These are phyloP conservation scores for Daboia siamensis DNA, from an alignment of 2,113 vertebrate species.

Conservation along the genomic window DNA sequence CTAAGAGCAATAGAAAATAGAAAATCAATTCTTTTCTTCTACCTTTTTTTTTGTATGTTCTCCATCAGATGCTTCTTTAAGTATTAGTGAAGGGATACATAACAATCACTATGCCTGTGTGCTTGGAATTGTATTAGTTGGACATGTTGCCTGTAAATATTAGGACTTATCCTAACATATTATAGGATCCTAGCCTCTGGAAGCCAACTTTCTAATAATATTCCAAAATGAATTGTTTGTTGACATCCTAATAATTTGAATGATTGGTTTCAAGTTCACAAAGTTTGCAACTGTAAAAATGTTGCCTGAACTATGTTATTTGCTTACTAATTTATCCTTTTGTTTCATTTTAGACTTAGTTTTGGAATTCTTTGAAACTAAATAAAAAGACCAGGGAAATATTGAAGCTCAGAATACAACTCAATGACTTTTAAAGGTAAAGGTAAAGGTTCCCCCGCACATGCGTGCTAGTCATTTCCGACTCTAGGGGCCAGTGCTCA, in stretches of 20 bases:
- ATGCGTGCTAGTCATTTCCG: too few relatives aligned
- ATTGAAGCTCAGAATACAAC: constrained; percentile 9
- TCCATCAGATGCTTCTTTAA: neutral
- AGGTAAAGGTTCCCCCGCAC: too few relatives aligned
- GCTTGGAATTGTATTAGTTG: neutral
- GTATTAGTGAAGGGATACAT: neutral
- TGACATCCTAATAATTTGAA: neutral
- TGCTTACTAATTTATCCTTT: neutral
- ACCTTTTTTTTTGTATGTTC: neutral
- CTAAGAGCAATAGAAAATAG: neutral
- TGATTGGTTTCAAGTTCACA: neutral
- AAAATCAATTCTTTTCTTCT: neutral
- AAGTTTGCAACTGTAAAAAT: neutral
- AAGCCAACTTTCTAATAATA: neutral
- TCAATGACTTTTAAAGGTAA: constrained; percentile 25
- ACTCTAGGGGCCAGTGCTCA: too few relatives aligned
- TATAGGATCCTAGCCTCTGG: neutral
- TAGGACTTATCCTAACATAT: neutral
- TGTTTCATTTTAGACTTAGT: neutral
- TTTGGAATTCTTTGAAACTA: neutral
- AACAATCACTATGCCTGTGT: neutral
- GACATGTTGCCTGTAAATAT: neutral
- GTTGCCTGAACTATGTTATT: neutral
- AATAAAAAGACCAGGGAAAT: neutral
- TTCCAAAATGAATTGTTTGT: neutral